Conservation (phyloP, 2,113 vertebrate genomes). For the Rhineura floridana region DNA sequence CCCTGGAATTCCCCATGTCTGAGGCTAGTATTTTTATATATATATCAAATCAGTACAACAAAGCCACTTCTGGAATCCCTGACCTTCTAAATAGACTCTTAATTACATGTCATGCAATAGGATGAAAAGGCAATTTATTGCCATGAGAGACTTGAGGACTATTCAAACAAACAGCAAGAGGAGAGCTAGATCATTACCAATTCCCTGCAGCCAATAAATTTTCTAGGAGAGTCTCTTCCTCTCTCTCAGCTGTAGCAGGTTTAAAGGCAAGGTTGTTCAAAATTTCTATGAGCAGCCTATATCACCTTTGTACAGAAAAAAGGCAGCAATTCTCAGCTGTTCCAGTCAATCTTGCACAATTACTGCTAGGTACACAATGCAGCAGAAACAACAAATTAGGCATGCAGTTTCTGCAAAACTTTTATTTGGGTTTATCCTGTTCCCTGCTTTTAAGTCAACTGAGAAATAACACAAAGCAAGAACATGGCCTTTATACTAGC, state of each 20-base stretch:
- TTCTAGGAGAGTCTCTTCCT: not conserved
- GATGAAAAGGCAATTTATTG: not conserved
- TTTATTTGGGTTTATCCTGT: not conserved
- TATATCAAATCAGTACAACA: not conserved
- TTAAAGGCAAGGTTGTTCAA: not conserved
- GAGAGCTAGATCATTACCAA: not conserved
- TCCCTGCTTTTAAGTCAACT: not conserved
- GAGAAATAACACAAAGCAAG: not conserved
- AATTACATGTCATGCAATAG: not conserved
- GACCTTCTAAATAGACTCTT: not conserved
- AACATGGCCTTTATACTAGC: not conserved
- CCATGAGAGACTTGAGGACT: not conserved
- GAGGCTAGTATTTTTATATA: not conserved
- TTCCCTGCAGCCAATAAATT: not conserved
- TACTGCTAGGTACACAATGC: not conserved
- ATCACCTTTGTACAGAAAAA: not conserved
- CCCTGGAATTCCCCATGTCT: not conserved
- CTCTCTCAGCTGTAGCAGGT: not conserved
- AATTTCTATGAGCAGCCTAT: not conserved
- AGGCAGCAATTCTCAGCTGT: not conserved
- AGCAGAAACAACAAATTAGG: not conserved
- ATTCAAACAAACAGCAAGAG: not conserved
- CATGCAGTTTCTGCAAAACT: not conserved
- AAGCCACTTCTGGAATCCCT: not conserved
- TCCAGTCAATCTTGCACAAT: not conserved